phyloP scores from a whole-genome alignment of 1,140 invertebrate species.

The Drosophila takahashii region DNA sequence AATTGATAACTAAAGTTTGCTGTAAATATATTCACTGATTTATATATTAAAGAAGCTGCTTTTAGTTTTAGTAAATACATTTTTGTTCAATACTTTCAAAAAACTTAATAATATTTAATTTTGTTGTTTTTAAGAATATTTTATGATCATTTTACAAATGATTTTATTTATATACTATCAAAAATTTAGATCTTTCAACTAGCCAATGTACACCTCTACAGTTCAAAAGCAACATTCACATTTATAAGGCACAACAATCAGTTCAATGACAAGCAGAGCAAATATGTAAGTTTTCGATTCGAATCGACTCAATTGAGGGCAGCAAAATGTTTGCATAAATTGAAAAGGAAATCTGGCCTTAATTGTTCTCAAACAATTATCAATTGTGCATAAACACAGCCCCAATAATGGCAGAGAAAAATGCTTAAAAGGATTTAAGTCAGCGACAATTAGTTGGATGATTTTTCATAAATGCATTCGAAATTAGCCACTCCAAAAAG shows the following conservation, averaged over 20 bases:
- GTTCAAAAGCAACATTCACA: constrained; percentile 64
- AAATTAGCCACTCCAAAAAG: constrained; percentile 54
- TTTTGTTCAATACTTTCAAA: too few species aligned
- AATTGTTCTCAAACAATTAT: constrained; percentile 69
- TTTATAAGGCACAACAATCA: constrained; percentile 63
- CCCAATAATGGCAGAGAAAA: constrained; percentile 30
- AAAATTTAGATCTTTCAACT: too few species aligned
- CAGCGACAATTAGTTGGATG: constrained; percentile 62
- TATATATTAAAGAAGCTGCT: too few species aligned
- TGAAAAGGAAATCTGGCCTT: constrained; percentile 33
- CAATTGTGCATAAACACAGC: constrained; percentile 42
- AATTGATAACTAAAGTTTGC: too few species aligned
- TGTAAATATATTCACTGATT: too few species aligned
- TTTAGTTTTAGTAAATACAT: too few species aligned
- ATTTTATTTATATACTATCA: too few species aligned
- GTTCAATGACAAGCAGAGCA: constrained; percentile 73
- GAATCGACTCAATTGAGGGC: constrained; percentile 41
- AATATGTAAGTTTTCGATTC: constrained; percentile 59
- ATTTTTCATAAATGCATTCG: constrained; percentile 68
- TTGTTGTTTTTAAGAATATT: too few species aligned
- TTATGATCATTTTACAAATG: too few species aligned
- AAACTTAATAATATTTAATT: too few species aligned
- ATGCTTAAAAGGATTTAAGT: constrained; percentile 42
- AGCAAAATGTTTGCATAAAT: constrained; percentile 75
- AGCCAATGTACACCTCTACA: constrained; percentile 10